A percentile compares a stretch with the other conserved stretches of the same genome.
phyloP scores from a whole-genome alignment of 2,113 vertebrate genomes.

The Monopterus albus region DNA sequence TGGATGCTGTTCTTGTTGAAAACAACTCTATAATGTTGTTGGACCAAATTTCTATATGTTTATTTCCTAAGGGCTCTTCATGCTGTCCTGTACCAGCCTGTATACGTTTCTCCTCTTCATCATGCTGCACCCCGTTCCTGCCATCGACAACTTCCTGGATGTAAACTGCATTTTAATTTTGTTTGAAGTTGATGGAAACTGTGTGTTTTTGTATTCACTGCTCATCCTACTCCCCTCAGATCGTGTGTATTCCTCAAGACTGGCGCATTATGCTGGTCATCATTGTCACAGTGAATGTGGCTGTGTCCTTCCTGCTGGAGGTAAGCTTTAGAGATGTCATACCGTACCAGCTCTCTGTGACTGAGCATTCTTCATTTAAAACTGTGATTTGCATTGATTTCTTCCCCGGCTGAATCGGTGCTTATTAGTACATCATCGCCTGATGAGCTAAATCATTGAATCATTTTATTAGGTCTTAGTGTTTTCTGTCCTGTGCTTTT shows the following conservation, averaged over 20 bases:
- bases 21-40: not conserved
- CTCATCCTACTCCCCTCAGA: constrained; percentile 76
- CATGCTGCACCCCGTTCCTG: constrained; percentile 88
- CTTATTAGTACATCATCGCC: not conserved
- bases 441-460: constrained; percentile 33
- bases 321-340: constrained; percentile 77
- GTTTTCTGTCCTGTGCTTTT: constrained; percentile 30
- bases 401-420: not conserved
- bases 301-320: constrained; percentile 88
- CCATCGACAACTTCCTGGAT: constrained; percentile 88
- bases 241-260: constrained; percentile 90
- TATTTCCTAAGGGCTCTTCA: constrained; percentile 76
- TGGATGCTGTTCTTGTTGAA: not conserved
- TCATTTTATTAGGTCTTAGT: not conserved
- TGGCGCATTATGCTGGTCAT: constrained; percentile 90
- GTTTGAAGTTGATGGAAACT: not conserved
- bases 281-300: constrained; percentile 86
- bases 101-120: constrained; percentile 86
- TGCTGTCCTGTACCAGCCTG: constrained; percentile 75
- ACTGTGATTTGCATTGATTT: constrained; percentile 39
- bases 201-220: not conserved
- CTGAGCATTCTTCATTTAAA: constrained; percentile 13
- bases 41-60: not conserved
- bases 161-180: constrained; percentile 75
- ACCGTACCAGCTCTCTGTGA: not conserved